Evolutionary conservation across 2,888 invertebrate species (phyloP), one percentile per base, ranked within the genome.

Genomic region (Clistopyga incitator): DNA sequence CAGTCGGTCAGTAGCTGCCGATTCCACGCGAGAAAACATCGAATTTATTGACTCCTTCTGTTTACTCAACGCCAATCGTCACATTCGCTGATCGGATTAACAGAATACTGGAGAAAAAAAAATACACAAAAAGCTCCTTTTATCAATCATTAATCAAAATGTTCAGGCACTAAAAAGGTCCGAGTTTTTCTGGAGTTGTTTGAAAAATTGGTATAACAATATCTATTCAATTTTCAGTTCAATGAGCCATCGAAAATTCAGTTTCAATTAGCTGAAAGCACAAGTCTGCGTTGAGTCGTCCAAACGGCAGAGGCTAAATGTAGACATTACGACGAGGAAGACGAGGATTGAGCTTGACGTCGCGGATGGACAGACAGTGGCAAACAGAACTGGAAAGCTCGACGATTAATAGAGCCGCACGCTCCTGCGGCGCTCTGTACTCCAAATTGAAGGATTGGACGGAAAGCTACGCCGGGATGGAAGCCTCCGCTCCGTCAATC

Each of bases 371-470:
- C 47, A n/a, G 47, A 6, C 25, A 29, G 67, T 6, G 18, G 29
- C 59, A n/a, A n/a, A 6, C 34, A 47, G n/a, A 3, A 42, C 11
- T 47, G 3, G 67, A 29, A 23, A 34, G 20, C 29, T 3, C 6
- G 38, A 50, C 25, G 47, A 74, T 74, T 47, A 74, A 59, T 74
- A 29, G 29, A 61, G 20, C 23, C n/a, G n/a, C 45, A 6, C 29
- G 18, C 47, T 45, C 61, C n/a, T n/a, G n/a, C n/a, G 11, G 45
- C 34, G 11, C 34, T 47, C 29, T 45, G 56, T 34, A 68, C 10
- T 56, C 54, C 59, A 34, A 74, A 74, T 74, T 74, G 61, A 34
- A 64, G 74, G 25, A 74, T 74, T 47, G 47, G 45, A 42, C 45
- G 52, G 54, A 59, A 42, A 50, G 50, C 47, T 13, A 47, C 74